A percentile compares a stretch with the other conserved stretches of the same genome.
Conservation (phyloP, 2,797 vertebrate genomes). For the Micromesistius poutassou region DNA sequence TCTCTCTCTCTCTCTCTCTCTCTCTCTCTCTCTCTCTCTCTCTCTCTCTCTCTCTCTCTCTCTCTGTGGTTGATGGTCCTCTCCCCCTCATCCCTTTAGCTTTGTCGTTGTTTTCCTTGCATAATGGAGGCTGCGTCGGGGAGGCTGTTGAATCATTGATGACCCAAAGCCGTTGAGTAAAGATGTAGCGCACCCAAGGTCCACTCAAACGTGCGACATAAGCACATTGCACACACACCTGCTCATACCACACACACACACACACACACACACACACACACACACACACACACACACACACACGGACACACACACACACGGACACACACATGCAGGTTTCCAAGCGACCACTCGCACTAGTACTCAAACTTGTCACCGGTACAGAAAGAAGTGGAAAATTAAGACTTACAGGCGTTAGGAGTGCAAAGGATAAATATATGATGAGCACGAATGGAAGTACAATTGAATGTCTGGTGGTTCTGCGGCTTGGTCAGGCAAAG, state of each 20-base stretch:
- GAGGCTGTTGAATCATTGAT: conserved; percentile 51
- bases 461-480: neutral
- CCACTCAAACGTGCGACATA: neutral
- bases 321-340: neutral
- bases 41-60: conserved; percentile 30
- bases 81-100: conserved; percentile 46
- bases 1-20: neutral
- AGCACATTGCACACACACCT: neutral
- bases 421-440: neutral
- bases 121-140: conserved; percentile 43
- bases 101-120: conserved; percentile 40
- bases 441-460: neutral
- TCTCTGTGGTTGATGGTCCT: conserved; percentile 37
- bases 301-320: conserved; percentile 3
- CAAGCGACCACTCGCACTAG: neutral
- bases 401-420: neutral
- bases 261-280: conserved; percentile 1
- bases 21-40: conserved; percentile 28
- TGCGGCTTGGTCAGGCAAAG: neutral
- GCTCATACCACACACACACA: neutral
- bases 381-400: neutral
- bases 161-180: conserved; percentile 28
- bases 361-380: conserved; percentile 21
- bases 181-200: neutral
- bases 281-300: neutral